Evolutionary conservation across 2,113 vertebrate species (phyloP), one percentile per base, ranked within the genome.

Genomic region (Rhinolophus sinicus): DNA sequence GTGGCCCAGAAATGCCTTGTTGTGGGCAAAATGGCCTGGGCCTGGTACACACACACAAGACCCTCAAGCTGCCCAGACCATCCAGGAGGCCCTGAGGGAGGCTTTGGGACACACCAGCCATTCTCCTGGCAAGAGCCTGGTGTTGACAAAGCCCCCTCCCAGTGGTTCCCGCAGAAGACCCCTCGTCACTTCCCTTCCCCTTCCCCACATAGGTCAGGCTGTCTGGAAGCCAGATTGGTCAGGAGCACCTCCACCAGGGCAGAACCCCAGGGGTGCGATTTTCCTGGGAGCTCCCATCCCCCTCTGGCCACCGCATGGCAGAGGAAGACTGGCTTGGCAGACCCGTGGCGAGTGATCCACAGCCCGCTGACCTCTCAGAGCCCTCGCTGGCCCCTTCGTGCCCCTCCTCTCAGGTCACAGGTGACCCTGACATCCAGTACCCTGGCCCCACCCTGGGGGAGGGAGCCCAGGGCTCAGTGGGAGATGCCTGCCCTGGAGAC

Each of bases 11-110:
- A 52, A n/a, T 0, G 4, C 30, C 38, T 44, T 26, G 6, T 8
- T 0, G 0, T 0, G 3, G n/a, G 54, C 40, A 1, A 38, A 18
- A 9, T 1, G 52, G 40, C 13, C 0, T 18, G n/a, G 58, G 6
- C 19, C 67, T 6, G 78, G 67, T 5, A 0, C 24, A 22, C 0
- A 9, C 38, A 33, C 21, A 9, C 12, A 38, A 14, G 56, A 14
- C 8, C 16, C 35, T 35, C 11, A 4, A 5, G 58, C 47, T 26
- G 35, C 56, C 22, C 8, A 8, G 38, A 47, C 4, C 9, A 13
- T 26, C 28, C 13, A 0, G 52, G 62, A 52, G 30, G 15, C 30
- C 52, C 50, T 0, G 0, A 40, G 50, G 81, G 50, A 73, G 76
- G 10, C 15, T 30, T 30, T 16, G 26, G 50, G 16, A 28, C 54